Evolutionary conservation across 2,113 vertebrate species (phyloP).

Genomic region (Larimichthys polyactis): DNA sequence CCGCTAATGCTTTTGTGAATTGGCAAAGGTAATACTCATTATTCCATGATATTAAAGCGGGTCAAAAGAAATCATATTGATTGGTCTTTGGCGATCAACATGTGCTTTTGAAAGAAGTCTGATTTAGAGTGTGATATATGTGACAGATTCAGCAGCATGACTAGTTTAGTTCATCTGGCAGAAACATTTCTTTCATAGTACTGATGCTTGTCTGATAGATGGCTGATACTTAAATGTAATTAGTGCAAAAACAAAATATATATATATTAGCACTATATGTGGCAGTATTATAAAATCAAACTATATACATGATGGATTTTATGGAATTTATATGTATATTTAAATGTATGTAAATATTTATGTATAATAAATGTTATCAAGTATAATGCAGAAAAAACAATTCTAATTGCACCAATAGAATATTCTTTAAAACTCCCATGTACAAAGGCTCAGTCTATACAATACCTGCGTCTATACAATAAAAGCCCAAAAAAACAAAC

Average conservation of each 20-base stretch:
- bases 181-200: not conserved
- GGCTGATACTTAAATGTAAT: not conserved
- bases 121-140: not conserved
- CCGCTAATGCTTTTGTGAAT: not conserved
- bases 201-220: not conserved
- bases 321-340: no score
- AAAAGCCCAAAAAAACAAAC: no score
- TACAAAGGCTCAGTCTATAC: no score
- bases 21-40: not conserved
- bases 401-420: not conserved
- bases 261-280: no score
- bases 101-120: not conserved
- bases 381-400: not conserved
- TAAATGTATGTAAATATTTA: not conserved
- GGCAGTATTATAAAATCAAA: not conserved
- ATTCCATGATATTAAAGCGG: not conserved
- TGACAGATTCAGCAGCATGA: not conserved
- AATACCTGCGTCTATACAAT: no score
- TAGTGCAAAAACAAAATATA: not conserved
- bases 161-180: not conserved
- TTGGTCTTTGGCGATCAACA: not conserved
- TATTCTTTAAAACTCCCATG: not conserved
- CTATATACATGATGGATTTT: not conserved
- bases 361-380: not conserved
- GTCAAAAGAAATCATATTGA: not conserved